Base-by-base conservation (phyloP, 2,797 vertebrate genomes). In the Gila robusta region DNA sequence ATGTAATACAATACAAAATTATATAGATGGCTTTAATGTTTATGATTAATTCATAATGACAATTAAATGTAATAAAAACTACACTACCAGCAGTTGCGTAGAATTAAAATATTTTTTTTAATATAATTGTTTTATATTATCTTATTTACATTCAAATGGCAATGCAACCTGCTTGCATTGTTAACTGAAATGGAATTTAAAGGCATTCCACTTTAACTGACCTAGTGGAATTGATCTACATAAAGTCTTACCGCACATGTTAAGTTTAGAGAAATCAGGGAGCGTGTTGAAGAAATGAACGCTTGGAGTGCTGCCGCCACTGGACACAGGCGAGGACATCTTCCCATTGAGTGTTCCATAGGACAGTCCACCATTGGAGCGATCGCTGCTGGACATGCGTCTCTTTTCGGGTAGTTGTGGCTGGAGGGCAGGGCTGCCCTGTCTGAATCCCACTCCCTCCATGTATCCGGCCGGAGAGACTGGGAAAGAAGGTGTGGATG, bases 191-290 rank as follows among this genome's bases (percentile, higher is more conserved):
- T 14, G 21, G 2, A 41, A 71, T 44, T 44, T 19, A 0, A 72
- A 26, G 12, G n/a, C 70, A 44, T 47, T 73, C n/a, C 17, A 41
- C 16, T 17, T 72, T n/a, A 14, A 72, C n/a, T 9, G 12, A 17
- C 14, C 6, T 26, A 26, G 12, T 26, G n/a, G 71, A 73, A 19
- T 73, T 19, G 2, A 28, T 73, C 7, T 49, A 5, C 11, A 54
- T 76, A 19, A 23, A 37, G 26, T 39, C 94, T 91, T 93, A 99
- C 98, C 98, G 62, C 95, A 94, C 96, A 98, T 96, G 82, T 96
- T 97, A 91, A 98, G 97, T 91, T 97, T 98, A 91, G 98, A 98
- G 94, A 99, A 99, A 94, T 99, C 98, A 0, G 98, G 97, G 52
- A 99, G 95, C 0, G 98, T 98, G 90, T 99, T 96, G 54, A 98